phyloP scores from a whole-genome alignment of 2,888 invertebrate species.

The Ormyrus thymus region DNA sequence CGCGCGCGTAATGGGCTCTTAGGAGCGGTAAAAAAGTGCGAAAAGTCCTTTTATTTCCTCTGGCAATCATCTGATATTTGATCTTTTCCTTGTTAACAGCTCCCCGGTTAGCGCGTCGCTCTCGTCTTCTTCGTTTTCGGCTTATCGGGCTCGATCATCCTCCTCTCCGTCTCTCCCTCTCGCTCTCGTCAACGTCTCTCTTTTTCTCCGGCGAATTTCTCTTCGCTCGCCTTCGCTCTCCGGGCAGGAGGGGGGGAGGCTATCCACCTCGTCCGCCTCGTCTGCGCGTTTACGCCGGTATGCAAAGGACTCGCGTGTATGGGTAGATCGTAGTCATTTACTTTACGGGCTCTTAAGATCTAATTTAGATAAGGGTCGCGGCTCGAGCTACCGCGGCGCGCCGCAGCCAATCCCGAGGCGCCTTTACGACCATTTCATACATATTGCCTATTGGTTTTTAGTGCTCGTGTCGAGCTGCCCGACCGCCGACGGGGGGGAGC shows the following conservation, averaged over 20 bases:
- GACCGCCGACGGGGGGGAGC: neutral
- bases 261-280: neutral
- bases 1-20: neutral
- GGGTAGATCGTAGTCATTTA: constrained; percentile 60
- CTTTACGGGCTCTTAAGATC: constrained; percentile 70
- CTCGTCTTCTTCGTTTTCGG: constrained; percentile 26
- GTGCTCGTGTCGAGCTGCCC: constrained; percentile 27
- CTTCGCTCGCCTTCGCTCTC: neutral
- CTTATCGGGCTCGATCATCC: constrained; percentile 56
- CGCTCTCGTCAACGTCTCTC: constrained; percentile 29
- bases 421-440: constrained; percentile 50
- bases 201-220: constrained; percentile 6
- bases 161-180: constrained; percentile 12
- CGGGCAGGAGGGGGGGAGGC: neutral
- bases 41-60: constrained; percentile 22
- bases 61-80: constrained; percentile 44
- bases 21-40: constrained; percentile 13
- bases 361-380: constrained; percentile 72
- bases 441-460: constrained; percentile 48
- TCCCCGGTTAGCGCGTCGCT: constrained; percentile 27
- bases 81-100: constrained; percentile 46
- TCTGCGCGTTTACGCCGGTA: constrained; percentile 43
- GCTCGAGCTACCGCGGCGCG: constrained; percentile 62
- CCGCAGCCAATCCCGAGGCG: constrained; percentile 38
- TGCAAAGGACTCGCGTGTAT: constrained; percentile 56